phyloP scores from a whole-genome alignment of 2,797 vertebrate genomes.

The Bradypodion ventrale region DNA sequence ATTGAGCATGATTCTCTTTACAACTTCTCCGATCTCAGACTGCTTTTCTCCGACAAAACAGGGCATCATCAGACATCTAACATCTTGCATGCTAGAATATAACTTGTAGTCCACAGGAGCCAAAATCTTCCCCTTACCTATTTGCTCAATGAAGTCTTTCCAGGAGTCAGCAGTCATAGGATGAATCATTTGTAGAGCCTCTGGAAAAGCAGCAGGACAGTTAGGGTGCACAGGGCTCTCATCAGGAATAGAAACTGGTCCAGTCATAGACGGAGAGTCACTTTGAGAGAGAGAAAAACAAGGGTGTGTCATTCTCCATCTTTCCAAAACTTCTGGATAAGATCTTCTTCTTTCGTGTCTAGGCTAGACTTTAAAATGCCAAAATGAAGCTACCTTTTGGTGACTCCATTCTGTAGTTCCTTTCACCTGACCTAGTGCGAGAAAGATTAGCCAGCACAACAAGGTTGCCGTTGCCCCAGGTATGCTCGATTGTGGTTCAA shows the following conservation, averaged over 20 bases:
- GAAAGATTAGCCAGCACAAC: no score
- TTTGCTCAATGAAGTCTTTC: conserved; percentile 80
- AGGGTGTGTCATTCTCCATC: no score
- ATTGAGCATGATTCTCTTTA: neutral
- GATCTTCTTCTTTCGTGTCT: no score
- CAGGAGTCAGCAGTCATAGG: conserved; percentile 80
- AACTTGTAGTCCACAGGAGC: neutral
- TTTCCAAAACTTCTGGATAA: neutral
- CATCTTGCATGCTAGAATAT: neutral
- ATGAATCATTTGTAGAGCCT: conserved; percentile 70
- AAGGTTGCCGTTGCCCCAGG: no score
- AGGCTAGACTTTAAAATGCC: no score
- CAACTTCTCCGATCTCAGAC: neutral
- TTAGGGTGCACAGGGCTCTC: conserved; percentile 66
- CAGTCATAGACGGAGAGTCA: conserved; percentile 67
- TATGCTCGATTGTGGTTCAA: no score
- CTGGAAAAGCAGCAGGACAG: conserved; percentile 65
- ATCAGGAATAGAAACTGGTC: conserved; percentile 65
- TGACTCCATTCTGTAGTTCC: no score
- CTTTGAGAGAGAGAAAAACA: conserved; percentile 40
- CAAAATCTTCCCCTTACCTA: conserved; percentile 69
- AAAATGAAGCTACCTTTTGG: no score
- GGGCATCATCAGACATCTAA: neutral
- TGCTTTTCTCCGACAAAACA: neutral
- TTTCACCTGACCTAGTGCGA: no score